These are phyloP conservation scores for Balaeniceps rex DNA, from an alignment of 2,113 vertebrate genomes.

Conservation along the genomic window DNA sequence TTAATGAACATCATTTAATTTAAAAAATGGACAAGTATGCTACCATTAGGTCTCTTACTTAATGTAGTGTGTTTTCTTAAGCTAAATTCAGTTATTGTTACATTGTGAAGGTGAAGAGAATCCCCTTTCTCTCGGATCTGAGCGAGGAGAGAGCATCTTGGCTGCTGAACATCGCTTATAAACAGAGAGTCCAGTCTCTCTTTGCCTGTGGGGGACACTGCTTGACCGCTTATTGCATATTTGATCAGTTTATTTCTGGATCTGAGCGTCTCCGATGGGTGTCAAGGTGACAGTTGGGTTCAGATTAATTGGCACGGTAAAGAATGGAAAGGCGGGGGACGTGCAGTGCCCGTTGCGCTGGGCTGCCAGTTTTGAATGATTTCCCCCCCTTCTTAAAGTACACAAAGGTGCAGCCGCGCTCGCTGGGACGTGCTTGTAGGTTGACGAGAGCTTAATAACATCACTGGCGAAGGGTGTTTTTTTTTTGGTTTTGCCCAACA, in stretches of 20 bases:
- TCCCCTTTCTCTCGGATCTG: background rate
- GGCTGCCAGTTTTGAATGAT: background rate
- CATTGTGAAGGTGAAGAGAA: background rate
- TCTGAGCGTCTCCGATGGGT: background rate
- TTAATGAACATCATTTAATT: slow-evolving; percentile 71
- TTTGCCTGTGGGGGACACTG: slow-evolving; percentile 69
- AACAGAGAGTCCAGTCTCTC: background rate
- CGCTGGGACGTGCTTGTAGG: background rate
- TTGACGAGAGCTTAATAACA: background rate
- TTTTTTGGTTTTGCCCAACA: background rate
- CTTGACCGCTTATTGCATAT: slow-evolving; percentile 62
- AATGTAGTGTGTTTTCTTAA: slow-evolving; percentile 41
- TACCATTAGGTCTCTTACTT: slow-evolving; percentile 23
- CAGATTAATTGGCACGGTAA: background rate
- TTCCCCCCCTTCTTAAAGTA: background rate
- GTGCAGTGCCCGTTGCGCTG: background rate
- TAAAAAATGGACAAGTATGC: slow-evolving; percentile 48
- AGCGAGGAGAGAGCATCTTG: background rate
- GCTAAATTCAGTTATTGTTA: background rate
- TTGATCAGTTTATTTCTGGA: slow-evolving; percentile 49
- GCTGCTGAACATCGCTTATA: background rate
- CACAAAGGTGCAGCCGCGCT: background rate
- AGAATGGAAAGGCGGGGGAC: background rate
- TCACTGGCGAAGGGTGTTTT: background rate
- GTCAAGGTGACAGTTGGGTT: background rate